A percentile compares a stretch with the other conserved stretches of the same genome.
phyloP scores from a whole-genome alignment of 2,888 invertebrate species.

The Drosophila macrospina region DNA sequence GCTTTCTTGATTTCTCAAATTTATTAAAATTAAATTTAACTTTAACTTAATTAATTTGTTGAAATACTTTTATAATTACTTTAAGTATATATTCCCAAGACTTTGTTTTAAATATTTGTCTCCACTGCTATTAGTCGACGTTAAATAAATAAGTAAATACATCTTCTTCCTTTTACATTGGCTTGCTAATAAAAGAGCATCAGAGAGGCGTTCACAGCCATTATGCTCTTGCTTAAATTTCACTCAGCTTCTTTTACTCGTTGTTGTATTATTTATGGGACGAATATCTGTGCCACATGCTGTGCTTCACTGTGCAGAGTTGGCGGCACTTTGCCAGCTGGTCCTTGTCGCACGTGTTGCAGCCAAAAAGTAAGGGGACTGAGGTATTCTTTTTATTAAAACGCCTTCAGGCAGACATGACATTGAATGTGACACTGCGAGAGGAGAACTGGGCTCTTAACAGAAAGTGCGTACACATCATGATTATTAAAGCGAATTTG shows the following conservation, averaged over 20 bases:
- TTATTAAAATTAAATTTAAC: no score
- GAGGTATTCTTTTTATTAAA: constrained; percentile 44
- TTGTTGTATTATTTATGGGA: constrained; percentile 54
- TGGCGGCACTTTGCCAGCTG: constrained; percentile 17
- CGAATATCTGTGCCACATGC: constrained; percentile 51
- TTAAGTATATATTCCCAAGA: no score
- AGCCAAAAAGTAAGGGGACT: background rate
- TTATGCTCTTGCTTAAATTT: no score
- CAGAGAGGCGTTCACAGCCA: background rate
- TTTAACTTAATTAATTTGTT: no score
- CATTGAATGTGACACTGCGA: no score
- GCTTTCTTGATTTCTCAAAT: no score
- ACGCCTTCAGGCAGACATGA: constrained; percentile 29
- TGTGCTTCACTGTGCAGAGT: constrained; percentile 33
- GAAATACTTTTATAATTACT: no score
- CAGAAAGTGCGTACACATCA: background rate
- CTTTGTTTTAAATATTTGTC: no score
- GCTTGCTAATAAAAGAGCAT: constrained; percentile 8
- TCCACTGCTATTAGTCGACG: no score
- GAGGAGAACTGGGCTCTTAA: background rate
- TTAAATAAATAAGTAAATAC: no score
- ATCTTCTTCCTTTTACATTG: no score
- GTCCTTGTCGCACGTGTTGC: constrained; percentile 30
- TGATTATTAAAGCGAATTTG: background rate
- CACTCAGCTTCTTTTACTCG: background rate